Evolutionary conservation across 2,888 invertebrate genomes (phyloP).

Genomic region (Rotaria socialis): DNA sequence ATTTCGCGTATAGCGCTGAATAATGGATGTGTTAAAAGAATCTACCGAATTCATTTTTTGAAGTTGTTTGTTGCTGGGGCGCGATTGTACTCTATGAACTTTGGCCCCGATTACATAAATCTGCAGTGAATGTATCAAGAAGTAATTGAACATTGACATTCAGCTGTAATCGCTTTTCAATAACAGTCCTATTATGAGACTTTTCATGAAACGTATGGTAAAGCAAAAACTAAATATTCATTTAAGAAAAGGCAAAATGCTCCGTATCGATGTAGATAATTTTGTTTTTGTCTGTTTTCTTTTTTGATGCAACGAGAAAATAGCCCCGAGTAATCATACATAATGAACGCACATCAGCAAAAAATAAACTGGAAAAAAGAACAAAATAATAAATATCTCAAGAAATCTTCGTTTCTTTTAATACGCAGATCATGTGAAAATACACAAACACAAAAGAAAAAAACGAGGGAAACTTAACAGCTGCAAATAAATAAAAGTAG

Average conservation of each 20-base stretch:
- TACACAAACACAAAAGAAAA: background rate
- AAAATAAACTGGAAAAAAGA: background rate
- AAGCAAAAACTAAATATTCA: no score
- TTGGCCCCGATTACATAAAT: no score
- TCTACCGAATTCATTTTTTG: no score
- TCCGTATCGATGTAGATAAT: background rate
- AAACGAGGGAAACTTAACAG: background rate
- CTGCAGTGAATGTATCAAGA: no score
- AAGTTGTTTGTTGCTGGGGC: no score
- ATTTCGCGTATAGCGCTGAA: no score
- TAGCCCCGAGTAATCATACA: background rate
- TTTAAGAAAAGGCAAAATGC: background rate
- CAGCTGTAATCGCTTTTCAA: no score
- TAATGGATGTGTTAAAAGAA: no score
- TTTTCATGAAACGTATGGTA: no score
- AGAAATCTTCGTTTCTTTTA: background rate
- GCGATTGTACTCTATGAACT: no score
- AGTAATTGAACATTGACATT: no score
- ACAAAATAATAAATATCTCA: constrained; percentile 1
- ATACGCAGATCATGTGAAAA: background rate
- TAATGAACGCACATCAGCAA: background rate
- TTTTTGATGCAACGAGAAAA: background rate
- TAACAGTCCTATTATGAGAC: no score
- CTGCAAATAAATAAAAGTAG: background rate
- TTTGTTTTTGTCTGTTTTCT: background rate